These are phyloP conservation scores for Psittacara wagleri DNA, from an alignment of 2,113 vertebrate genomes.

Conservation along the genomic window DNA sequence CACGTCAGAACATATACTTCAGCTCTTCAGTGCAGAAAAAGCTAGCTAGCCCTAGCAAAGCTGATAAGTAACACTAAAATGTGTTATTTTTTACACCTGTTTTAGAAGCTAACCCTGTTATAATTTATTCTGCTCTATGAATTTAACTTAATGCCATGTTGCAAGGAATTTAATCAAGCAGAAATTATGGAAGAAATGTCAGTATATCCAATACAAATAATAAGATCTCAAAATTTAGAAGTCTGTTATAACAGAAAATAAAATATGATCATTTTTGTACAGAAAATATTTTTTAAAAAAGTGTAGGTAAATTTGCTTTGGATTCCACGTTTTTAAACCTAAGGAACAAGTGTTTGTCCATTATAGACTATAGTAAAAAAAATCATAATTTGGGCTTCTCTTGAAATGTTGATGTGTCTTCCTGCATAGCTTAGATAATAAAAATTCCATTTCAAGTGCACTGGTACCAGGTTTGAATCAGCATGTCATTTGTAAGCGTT, in stretches of 20 bases:
- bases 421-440: background rate
- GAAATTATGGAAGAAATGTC: constrained; percentile 53
- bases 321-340: background rate
- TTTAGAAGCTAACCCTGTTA: constrained; percentile 69
- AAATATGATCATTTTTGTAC: background rate
- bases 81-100: constrained; percentile 72
- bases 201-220: constrained; percentile 30
- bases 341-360: background rate
- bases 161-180: constrained; percentile 62
- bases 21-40: constrained; percentile 53
- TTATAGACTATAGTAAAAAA: background rate
- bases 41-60: constrained; percentile 49
- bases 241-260: background rate
- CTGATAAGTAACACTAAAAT: constrained; percentile 71
- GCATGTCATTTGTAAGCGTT: background rate
- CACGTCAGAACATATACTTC: constrained; percentile 54
- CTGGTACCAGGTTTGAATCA: background rate
- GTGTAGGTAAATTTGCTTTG: background rate
- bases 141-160: constrained; percentile 68
- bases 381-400: background rate
- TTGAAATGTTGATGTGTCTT: background rate
- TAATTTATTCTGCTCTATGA: constrained; percentile 69
- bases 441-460: background rate
- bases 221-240: background rate
- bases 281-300: background rate